phyloP scores from a whole-genome alignment of 2,888 invertebrate species.

The Fabriciana adippe region DNA sequence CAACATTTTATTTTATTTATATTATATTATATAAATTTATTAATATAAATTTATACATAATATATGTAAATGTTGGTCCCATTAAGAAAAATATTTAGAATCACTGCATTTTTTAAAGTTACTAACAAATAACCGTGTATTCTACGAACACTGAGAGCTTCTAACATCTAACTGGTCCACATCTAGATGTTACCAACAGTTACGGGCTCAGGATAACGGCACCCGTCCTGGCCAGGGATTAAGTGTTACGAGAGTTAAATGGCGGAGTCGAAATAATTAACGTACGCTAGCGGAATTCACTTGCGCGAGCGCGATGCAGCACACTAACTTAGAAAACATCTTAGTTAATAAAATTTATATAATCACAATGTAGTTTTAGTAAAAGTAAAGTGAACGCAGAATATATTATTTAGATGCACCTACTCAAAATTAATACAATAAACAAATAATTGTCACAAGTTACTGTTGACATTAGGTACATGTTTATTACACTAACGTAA shows the following conservation, averaged over 20 bases:
- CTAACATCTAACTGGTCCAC: constrained; percentile 26
- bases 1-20: too few species aligned
- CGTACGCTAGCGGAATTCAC: constrained; percentile 1
- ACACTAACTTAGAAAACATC: not conserved
- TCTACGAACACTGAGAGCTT: constrained; percentile 12
- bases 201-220: constrained; percentile 34
- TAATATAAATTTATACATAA: too few species aligned
- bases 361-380: not conserved
- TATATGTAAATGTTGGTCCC: too few species aligned
- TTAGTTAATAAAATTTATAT: constrained; percentile 2
- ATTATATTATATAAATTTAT: too few species aligned
- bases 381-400: not conserved
- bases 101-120: not conserved
- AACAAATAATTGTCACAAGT: too few species aligned
- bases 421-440: too few species aligned
- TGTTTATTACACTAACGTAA: too few species aligned
- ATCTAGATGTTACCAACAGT: constrained; percentile 26
- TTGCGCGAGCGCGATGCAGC: not conserved
- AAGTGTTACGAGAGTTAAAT: constrained; percentile 31
- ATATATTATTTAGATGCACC: too few species aligned
- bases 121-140: constrained; percentile 1
- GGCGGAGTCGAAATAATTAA: constrained; percentile 27
- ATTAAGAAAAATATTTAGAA: constrained; percentile 6
- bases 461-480: too few species aligned
- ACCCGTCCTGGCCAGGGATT: constrained; percentile 30